Evolutionary conservation across 1,140 invertebrate species (phyloP).

Genomic region (Aleiodes sp.): DNA sequence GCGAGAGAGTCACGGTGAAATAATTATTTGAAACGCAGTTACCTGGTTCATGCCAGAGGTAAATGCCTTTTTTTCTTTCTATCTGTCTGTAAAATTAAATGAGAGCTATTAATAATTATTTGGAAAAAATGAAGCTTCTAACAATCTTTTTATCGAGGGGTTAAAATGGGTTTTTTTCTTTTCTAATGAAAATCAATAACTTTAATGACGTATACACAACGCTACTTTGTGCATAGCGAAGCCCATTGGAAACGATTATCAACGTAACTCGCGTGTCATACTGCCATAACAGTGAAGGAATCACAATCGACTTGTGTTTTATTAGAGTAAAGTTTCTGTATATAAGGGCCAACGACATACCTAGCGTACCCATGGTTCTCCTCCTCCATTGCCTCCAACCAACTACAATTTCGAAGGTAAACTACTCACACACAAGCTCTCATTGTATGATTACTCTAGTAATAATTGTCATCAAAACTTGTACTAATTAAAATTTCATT

Average conservation of each 20-base stretch:
- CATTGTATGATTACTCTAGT: slow-evolving; percentile 32
- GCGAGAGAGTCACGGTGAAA: slow-evolving; percentile 25
- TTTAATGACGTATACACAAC: not conserved
- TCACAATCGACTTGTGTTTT: slow-evolving; percentile 58
- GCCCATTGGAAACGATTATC: slow-evolving; percentile 34
- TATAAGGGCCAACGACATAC: slow-evolving; percentile 43
- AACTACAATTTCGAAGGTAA: slow-evolving; percentile 1
- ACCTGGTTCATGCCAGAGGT: not conserved
- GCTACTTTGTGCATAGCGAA: too few species aligned
- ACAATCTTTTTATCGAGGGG: not conserved
- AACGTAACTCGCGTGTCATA: slow-evolving; percentile 48
- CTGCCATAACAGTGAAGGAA: slow-evolving; percentile 51
- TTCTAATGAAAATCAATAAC: not conserved
- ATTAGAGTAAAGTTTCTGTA: slow-evolving; percentile 48
- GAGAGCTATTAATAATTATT: not conserved
- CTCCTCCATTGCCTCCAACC: not conserved
- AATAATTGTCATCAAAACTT: slow-evolving; percentile 54
- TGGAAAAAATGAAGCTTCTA: not conserved
- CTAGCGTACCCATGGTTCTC: slow-evolving; percentile 20
- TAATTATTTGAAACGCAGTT: slow-evolving; percentile 43
- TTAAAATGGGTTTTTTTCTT: not conserved
- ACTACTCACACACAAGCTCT: not conserved
- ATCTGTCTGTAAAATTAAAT: not conserved
- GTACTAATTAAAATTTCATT: too few species aligned
- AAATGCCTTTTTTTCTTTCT: slow-evolving; percentile 5